Base-by-base conservation (phyloP, 2,113 vertebrate species). In the Mirza zaza region DNA sequence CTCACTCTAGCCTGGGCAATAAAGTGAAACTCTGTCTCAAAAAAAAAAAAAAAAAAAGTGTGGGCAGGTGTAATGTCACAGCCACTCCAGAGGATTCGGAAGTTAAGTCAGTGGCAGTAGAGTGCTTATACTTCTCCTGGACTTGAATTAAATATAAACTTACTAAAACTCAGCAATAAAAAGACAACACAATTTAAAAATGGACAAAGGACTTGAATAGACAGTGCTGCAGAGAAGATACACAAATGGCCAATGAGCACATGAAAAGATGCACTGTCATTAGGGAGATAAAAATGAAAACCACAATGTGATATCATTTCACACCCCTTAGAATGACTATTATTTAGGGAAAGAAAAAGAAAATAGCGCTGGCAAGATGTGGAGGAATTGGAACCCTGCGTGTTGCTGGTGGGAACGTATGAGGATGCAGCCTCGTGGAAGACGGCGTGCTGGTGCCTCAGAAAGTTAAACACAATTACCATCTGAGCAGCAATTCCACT, bases 61-160 rank as follows among this genome's bases (percentile, higher is more conserved):
- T 15, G 32, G 55, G 6, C 39, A 6, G 73, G 32, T 3, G 3
- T 52, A 6, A 25, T 1, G 21, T 76, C 11, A 1, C 15, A 27
- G 57, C 77, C 27, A 3, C 0, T 23, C 20, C 45, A 11, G 17
- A 5, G 0, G 20, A 20, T 18, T 4, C 2, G 0, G 5, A 55
- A 71, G 15, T 42, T 34, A 29, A 3, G 27, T 32, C 36, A 1
- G 3, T 4, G 55, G 32, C 61, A 10, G 57, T 32, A 13, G 34
- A 17, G 57, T 3, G 1, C 39, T 10, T 52, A 6, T 1, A 7
- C 13, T 6, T 27, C 42, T 65, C 25, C 21, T n/a, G 61, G 71
- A 27, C 71, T 3, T 13, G 73, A 68, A 25, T 52, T 32, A 29
- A 27, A 39, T 45, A 21, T 6, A 18, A 90, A 68, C 13, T 63